phyloP scores from a whole-genome alignment of 2,797 vertebrate species.

The Melanotaenia trifasciata region DNA sequence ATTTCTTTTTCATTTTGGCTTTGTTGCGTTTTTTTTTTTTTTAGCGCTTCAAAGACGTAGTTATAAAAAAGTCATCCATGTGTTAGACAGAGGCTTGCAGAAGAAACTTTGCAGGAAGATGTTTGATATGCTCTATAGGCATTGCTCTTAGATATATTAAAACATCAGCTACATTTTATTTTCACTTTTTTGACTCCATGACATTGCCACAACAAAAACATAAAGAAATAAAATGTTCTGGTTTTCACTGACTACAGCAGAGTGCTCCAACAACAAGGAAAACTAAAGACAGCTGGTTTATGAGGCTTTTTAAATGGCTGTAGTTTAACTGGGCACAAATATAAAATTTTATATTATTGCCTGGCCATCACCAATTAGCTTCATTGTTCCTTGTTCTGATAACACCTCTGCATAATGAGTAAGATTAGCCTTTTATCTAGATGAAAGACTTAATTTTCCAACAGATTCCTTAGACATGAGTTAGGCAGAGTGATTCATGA shows the following conservation, averaged over 20 bases:
- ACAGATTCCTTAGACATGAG: constrained; percentile 82
- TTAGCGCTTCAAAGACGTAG: constrained; percentile 73
- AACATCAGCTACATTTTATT: constrained; percentile 30
- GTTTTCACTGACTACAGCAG: constrained; percentile 10
- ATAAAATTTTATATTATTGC: constrained; percentile 78
- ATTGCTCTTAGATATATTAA: constrained; percentile 51
- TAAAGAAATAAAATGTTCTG: constrained; percentile 39
- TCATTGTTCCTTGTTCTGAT: constrained; percentile 84
- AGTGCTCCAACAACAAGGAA: constrained; percentile 17
- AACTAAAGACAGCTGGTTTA: constrained; percentile 48
- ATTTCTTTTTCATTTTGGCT: constrained; percentile 74
- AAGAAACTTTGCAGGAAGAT: constrained; percentile 48
- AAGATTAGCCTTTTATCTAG: constrained; percentile 87
- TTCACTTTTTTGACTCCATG: constrained; percentile 28
- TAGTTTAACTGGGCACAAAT: constrained; percentile 63
- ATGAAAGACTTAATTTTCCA: constrained; percentile 87
- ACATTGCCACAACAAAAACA: constrained; percentile 14
- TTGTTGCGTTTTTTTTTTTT: constrained; percentile 68
- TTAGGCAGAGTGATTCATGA: constrained; percentile 83
- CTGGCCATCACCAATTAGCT: constrained; percentile 84
- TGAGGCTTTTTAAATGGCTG: constrained; percentile 61
- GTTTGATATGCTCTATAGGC: constrained; percentile 58
- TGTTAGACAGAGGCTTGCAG: constrained; percentile 48
- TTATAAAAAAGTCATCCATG: constrained; percentile 68
- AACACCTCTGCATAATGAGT: constrained; percentile 85